Conservation (phyloP, 2,888 invertebrate species). For the Aplocera efformata region DNA sequence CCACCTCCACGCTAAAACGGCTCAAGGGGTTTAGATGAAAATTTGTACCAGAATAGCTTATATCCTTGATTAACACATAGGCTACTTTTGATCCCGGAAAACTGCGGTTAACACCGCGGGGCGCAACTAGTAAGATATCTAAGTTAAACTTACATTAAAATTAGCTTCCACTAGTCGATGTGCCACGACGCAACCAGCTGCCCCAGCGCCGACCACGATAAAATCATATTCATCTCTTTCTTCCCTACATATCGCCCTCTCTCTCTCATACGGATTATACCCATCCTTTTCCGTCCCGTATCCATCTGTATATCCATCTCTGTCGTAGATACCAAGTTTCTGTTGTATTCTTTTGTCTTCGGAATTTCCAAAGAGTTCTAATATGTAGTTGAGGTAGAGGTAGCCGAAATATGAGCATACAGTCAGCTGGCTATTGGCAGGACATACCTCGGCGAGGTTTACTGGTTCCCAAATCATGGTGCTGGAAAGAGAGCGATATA, state of each 20-base stretch:
- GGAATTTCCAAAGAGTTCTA: conserved; percentile 47
- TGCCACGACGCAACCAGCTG: conserved; percentile 57
- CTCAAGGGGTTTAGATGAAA: no score
- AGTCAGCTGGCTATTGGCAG: conserved; percentile 38
- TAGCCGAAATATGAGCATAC: conserved; percentile 50
- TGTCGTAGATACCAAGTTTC: conserved; percentile 4
- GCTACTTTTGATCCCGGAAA: no score
- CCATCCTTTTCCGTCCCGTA: background rate
- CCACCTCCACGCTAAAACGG: no score
- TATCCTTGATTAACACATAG: no score
- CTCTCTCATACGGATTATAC: background rate
- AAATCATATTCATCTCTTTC: conserved; percentile 50
- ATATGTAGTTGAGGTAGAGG: conserved; percentile 46
- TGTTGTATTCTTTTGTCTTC: conserved; percentile 32
- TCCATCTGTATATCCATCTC: background rate
- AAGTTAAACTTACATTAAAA: conserved; percentile 46
- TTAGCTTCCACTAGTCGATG: conserved; percentile 48
- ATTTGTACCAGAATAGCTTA: no score
- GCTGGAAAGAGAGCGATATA: background rate
- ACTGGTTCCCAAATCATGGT: conserved; percentile 43
- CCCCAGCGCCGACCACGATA: conserved; percentile 57
- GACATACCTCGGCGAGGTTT: conserved; percentile 38
- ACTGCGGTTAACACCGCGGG: no score
- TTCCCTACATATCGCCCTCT: background rate
- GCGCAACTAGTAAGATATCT: no score